Percentiles rank a stretch among this genome's conserved stretches.
Evolutionary conservation across 2,797 vertebrate species (phyloP).

Genomic region (Cheirogaleus major): DNA sequence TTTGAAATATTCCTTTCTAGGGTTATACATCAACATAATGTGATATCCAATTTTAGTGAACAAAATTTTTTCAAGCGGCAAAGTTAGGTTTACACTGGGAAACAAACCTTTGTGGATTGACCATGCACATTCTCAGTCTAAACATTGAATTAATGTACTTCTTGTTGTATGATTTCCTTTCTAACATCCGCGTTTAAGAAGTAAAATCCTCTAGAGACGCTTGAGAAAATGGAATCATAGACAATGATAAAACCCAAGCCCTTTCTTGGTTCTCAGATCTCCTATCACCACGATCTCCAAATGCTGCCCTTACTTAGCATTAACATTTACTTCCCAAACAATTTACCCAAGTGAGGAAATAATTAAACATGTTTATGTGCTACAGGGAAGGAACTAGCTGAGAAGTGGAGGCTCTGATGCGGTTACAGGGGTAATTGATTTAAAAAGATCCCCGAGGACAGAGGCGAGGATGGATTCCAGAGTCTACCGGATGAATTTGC

Average conservation of each 20-base stretch:
- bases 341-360: conserved; percentile 64
- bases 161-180: conserved; percentile 66
- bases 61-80: conserved; percentile 57
- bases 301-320: conserved; percentile 41
- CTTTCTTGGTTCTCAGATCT: conserved; percentile 22
- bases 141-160: conserved; percentile 66
- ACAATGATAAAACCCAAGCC: conserved; percentile 54
- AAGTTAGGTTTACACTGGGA: conserved; percentile 51
- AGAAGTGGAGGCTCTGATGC: conserved; percentile 8
- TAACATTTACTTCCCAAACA: conserved; percentile 55
- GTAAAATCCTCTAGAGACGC: conserved; percentile 38
- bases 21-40: not conserved
- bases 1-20: not conserved
- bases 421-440: conserved; percentile 46
- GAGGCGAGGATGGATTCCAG: conserved; percentile 60
- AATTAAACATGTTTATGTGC: conserved; percentile 64
- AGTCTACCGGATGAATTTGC: not conserved
- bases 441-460: not conserved
- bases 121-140: conserved; percentile 59
- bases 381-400: not conserved
- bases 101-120: conserved; percentile 39
- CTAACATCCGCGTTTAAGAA: conserved; percentile 62
- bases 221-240: conserved; percentile 56
- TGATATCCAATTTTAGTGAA: conserved; percentile 33
- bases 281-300: not conserved